Base-by-base conservation (phyloP, 2,113 vertebrate species). In the Caranx melampygus region DNA sequence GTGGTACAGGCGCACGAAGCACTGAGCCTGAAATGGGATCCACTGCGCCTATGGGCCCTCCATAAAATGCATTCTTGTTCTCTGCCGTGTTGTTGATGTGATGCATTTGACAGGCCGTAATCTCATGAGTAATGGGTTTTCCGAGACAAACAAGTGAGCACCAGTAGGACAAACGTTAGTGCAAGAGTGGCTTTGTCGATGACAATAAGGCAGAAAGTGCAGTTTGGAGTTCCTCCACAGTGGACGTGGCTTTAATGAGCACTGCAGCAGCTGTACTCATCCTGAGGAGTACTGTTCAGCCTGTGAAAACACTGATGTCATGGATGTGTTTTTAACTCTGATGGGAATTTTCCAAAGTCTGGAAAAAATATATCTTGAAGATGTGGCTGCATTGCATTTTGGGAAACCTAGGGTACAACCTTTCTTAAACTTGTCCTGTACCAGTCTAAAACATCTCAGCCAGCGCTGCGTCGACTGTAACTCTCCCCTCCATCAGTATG, bases 11-110 rank as follows among this genome's bases (percentile, higher is more conserved):
- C 26, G 59, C 69, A 69, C 58, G 60, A 47, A 63, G 52, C 31
- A 45, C 26, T 26, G 57, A 82, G 75, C 47, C 55, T 66, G 62
- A 54, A 62, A 81, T 75, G 33, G 21, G 34, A 69, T 67, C 63
- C 59, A 20, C 21, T 51, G 5, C 42, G 59, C 31, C 14, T 44
- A 20, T 51, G 40, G 44, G 35, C 58, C 16, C 42, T 78, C 13
- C 44, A 37, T 40, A 58, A 76, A 63, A 65, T 52, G 26, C 31
- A 59, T 55, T 18, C 31, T 35, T 47, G 51, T 33, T 65, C 20
- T 57, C 51, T 58, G 20, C 26, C 68, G 60, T 71, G 70, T 66
- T 40, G 12, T 45, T 67, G 63, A 6, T 21, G 21, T 77, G 55
- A 47, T 59, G 33, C 37, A 35, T 45, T 5, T 61, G 34, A 75